phyloP scores from a whole-genome alignment of 2,797 vertebrate species.

The Sebastes cheni region DNA sequence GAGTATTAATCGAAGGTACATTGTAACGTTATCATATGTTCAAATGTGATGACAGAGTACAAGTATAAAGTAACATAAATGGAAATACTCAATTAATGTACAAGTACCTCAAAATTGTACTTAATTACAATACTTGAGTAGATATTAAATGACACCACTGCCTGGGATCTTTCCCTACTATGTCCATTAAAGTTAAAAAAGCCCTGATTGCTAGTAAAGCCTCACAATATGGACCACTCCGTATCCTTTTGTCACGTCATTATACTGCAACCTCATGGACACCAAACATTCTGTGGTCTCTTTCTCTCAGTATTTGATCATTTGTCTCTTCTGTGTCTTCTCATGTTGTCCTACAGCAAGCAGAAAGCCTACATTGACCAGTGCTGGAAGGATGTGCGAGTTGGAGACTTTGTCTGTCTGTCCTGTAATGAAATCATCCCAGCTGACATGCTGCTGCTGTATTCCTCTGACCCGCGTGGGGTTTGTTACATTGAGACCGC shows the following conservation, averaged over 20 bases:
- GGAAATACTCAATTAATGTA: too few relatives aligned
- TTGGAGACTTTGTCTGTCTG: slow-evolving; percentile 93
- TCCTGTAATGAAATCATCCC: slow-evolving; percentile 94
- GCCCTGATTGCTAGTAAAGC: neutral
- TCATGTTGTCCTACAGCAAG: slow-evolving; percentile 74
- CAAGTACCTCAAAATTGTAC: too few relatives aligned
- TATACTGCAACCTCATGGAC: neutral
- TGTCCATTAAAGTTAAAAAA: too few relatives aligned
- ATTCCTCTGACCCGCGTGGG: slow-evolving; percentile 90
- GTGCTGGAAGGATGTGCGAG: slow-evolving; percentile 90
- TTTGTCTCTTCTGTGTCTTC: neutral
- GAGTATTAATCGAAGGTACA: too few relatives aligned
- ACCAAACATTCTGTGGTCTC: neutral
- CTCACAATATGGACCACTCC: neutral
- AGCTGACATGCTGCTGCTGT: slow-evolving; percentile 92
- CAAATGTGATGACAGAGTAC: too few relatives aligned
- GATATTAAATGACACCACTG: accelerated
- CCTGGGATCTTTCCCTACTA: neutral
- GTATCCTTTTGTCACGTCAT: neutral
- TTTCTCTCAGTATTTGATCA: neutral
- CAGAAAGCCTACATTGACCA: slow-evolving; percentile 83
- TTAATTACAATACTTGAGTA: too few relatives aligned
- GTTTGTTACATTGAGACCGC: slow-evolving; percentile 95
- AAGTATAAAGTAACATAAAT: too few relatives aligned
- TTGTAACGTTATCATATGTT: too few relatives aligned